These are phyloP conservation scores for Lasiommata megera DNA, from an alignment of 2,888 invertebrate genomes.

Conservation along the genomic window DNA sequence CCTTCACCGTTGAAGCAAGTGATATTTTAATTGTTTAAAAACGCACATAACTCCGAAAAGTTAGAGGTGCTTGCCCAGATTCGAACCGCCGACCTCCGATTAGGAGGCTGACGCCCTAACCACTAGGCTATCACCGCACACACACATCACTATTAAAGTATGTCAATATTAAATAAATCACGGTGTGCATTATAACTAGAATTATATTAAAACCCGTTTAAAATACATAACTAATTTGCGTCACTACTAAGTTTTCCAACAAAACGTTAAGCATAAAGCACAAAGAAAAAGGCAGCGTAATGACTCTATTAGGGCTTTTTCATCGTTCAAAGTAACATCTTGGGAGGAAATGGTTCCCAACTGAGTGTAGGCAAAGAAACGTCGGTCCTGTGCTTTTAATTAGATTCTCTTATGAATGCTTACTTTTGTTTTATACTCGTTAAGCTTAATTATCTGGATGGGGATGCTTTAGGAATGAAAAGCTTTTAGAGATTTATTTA, in stretches of 20 bases:
- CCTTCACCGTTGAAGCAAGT: too few species aligned
- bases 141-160: too few species aligned
- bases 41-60: too few species aligned
- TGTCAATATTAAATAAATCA: too few species aligned
- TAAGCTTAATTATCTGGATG: slow-evolving; percentile 9
- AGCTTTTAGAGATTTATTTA: not conserved
- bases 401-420: slow-evolving; percentile 17
- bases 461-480: not conserved
- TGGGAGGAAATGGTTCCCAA: slow-evolving; percentile 8
- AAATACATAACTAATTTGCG: not conserved
- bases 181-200: not conserved
- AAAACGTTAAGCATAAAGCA: not conserved
- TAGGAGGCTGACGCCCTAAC: too few species aligned
- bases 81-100: too few species aligned
- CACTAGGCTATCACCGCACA: too few species aligned
- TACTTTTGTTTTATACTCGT: slow-evolving; percentile 9
- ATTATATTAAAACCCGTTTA: not conserved
- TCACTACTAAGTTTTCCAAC: slow-evolving; percentile 1
- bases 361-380: slow-evolving; percentile 15
- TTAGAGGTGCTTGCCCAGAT: too few species aligned
- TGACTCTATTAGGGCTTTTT: slow-evolving; percentile 10
- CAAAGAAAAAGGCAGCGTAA: slow-evolving; percentile 15
- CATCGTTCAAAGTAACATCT: slow-evolving; percentile 18
- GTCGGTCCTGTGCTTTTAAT: slow-evolving; percentile 8
- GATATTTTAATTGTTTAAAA: too few species aligned